These are phyloP conservation scores for Xestia ashworthii DNA, from an alignment of 2,888 invertebrate species.

Conservation along the genomic window DNA sequence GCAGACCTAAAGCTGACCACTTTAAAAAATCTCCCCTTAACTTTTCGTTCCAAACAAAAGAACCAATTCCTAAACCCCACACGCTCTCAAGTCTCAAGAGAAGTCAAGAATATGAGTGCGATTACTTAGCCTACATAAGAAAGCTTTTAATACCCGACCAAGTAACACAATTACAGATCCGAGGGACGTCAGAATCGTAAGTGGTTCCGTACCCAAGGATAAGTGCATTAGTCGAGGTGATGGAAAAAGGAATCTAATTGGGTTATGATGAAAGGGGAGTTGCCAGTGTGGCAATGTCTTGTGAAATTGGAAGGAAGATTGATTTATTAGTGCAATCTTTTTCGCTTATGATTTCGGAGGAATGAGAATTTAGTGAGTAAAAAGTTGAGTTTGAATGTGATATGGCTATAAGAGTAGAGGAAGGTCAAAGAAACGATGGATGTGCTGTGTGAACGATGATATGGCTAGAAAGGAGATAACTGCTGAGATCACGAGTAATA, in stretches of 20 bases:
- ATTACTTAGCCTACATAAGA: conserved; percentile 61
- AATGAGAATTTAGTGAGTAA: too few species aligned
- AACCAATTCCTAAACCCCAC: conserved; percentile 6
- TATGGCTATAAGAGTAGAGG: too few species aligned
- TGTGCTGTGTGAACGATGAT: too few species aligned
- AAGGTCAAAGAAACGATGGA: too few species aligned
- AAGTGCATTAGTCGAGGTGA: conserved; percentile 66
- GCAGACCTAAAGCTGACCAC: neutral
- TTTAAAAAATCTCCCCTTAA: neutral
- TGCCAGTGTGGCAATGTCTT: conserved; percentile 21
- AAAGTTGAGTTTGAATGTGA: too few species aligned
- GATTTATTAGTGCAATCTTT: conserved; percentile 1
- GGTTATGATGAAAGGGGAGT: conserved; percentile 51
- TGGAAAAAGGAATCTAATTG: conserved; percentile 57
- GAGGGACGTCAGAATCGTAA: conserved; percentile 63
- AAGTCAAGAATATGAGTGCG: conserved; percentile 31
- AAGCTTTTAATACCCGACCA: conserved; percentile 73
- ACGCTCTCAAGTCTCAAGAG: neutral
- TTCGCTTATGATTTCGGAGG: neutral
- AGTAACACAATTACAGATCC: conserved; percentile 70
- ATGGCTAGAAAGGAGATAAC: too few species aligned
- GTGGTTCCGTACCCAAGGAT: conserved; percentile 60
- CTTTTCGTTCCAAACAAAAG: neutral
- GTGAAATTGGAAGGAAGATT: conserved; percentile 17
- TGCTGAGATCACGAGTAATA: too few species aligned